Evolutionary conservation across 2,113 vertebrate genomes (phyloP).

Genomic region (Sclerurus mexicanus): DNA sequence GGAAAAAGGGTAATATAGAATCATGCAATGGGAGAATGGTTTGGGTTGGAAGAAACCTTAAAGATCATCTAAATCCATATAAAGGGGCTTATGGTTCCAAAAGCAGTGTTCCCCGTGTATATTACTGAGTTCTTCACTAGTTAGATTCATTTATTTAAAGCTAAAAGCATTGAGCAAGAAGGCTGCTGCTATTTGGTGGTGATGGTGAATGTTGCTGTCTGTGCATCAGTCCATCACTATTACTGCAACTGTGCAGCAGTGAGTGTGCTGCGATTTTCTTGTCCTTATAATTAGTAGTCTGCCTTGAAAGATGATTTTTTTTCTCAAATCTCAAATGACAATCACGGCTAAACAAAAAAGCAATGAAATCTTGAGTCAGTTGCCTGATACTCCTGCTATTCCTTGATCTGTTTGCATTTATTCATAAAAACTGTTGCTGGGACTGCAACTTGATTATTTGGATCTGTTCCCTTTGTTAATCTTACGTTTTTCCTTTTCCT

Average conservation of each 20-base stretch:
- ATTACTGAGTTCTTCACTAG: not conserved
- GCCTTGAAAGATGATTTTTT: not conserved
- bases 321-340: not conserved
- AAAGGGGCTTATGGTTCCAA: not conserved
- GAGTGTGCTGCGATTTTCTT: not conserved
- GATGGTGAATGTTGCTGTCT: not conserved
- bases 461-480: not conserved
- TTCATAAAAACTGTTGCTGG: not conserved
- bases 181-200: not conserved
- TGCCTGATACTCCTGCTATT: not conserved
- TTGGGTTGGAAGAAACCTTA: not conserved
- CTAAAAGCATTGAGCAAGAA: not conserved
- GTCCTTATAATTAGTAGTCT: not conserved
- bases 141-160: not conserved
- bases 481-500: not conserved
- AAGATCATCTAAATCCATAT: not conserved
- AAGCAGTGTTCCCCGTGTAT: not conserved
- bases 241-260: not conserved
- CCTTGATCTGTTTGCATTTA: not conserved
- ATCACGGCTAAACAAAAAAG: not conserved
- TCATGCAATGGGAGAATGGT: not conserved
- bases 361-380: not conserved
- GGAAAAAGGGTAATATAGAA: not conserved
- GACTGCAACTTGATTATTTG: not conserved
- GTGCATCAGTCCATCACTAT: not conserved